These are phyloP conservation scores for Phrixothrix hirtus DNA, from an alignment of 2,888 invertebrate species.

Conservation along the genomic window DNA sequence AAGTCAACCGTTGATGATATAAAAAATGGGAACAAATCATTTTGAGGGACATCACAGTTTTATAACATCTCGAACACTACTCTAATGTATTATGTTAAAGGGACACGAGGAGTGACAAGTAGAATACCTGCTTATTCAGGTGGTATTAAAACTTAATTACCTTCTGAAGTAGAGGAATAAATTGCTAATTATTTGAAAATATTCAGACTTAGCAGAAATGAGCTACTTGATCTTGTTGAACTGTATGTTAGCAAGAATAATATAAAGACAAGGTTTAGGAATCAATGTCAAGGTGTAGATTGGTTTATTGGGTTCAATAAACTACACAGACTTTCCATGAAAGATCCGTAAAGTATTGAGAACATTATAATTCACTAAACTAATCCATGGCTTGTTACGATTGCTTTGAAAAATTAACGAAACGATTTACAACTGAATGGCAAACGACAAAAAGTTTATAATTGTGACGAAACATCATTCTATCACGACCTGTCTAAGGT, in stretches of 20 bases:
- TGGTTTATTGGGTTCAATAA: neutral
- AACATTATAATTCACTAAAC: no score
- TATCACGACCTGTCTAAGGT: conserved; percentile 30
- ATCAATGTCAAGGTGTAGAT: neutral
- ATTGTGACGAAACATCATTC: conserved; percentile 30
- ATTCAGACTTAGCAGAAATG: neutral
- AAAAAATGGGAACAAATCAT: neutral
- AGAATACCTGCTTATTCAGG: neutral
- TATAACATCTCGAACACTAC: neutral
- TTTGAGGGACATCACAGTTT: neutral
- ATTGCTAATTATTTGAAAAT: neutral
- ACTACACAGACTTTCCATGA: conserved; percentile 6
- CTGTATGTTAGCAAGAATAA: neutral
- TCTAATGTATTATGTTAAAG: neutral
- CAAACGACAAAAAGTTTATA: conserved; percentile 27
- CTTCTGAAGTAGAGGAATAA: neutral
- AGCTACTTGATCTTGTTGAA: no score
- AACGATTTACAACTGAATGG: conserved; percentile 8
- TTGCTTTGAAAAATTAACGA: conserved; percentile 8
- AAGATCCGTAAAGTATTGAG: conserved; percentile 7
- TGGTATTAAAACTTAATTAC: neutral
- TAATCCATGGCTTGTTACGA: neutral
- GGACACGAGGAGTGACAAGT: neutral
- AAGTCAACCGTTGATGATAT: neutral
- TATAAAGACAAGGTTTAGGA: neutral